These are phyloP conservation scores for Mus musculus DNA, from an alignment of 2,113 vertebrate species.

Conservation along the genomic window GRCm39 chr13:71754501-71755000, in stretches of 20 bases:
- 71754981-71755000: not conserved
- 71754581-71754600: fast-evolving
- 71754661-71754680: too few relatives aligned
- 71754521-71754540: not conserved
- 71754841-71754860: too few relatives aligned
- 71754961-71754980: too few relatives aligned
- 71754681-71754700: fast-evolving
- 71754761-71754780: fast-evolving
- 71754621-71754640: fast-evolving
- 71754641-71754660: fast-evolving
- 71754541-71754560: not conserved
- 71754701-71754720: too few relatives aligned
- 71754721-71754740: fast-evolving
- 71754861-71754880: fast-evolving
- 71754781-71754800: fast-evolving
- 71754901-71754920: not conserved
- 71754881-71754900: not conserved
- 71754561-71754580: fast-evolving
- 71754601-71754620: not conserved
- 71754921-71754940: not conserved
- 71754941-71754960: not conserved
- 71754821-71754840: fast-evolving
- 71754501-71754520: not conserved
- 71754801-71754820: fast-evolving
- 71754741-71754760: not conserved